Base-by-base conservation (phyloP, 2,888 invertebrate genomes). In the Neoscelio sp. region DNA sequence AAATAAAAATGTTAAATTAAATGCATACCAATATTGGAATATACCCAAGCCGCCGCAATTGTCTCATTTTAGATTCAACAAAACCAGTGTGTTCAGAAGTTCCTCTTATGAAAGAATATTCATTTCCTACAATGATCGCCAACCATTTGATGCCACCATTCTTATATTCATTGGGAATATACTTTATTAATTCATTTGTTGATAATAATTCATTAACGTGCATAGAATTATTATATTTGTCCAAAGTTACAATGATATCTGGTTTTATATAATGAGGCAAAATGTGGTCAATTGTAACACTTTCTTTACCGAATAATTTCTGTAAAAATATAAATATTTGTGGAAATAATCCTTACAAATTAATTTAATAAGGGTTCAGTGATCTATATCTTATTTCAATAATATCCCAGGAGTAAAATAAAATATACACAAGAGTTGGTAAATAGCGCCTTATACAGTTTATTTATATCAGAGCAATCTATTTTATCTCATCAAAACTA, bases 181-280 rank as follows among this genome's bases (percentile, higher is more conserved):
- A 82, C 74, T 87, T 89, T 13, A 90, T 85, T 0, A 20, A 28
- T 5, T 62, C 73, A 0, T 0, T 0, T 3, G 76, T 17, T 3
- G 82, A 77, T 23, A 79, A 1, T 1, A 85, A 78, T 33, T 87
- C 60, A 18, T 70, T 7, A 6, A 84, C 68, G 10, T 82, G 64
- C 20, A 86, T 79, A 15, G 84, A 65, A 20, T 89, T 90, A 7
- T 92, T 92, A 23, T 88, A 83, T 26, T 86, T 87, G 85, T 94
- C 92, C 83, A 93, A 91, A 82, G 94, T 93, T 62, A 94, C 85
- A 12, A 95, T 90, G 20, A 95, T 86, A 89, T 95, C 94, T 86
- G 94, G 92, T 88, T 92, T 92, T 81, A 92, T 91, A 86, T 93
- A 94, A 84, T 96, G 95, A 5, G 96, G 94, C 78, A 96, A 86